Evolutionary conservation across 2,797 vertebrate genomes (phyloP).

Genomic region (Channallabes apus): DNA sequence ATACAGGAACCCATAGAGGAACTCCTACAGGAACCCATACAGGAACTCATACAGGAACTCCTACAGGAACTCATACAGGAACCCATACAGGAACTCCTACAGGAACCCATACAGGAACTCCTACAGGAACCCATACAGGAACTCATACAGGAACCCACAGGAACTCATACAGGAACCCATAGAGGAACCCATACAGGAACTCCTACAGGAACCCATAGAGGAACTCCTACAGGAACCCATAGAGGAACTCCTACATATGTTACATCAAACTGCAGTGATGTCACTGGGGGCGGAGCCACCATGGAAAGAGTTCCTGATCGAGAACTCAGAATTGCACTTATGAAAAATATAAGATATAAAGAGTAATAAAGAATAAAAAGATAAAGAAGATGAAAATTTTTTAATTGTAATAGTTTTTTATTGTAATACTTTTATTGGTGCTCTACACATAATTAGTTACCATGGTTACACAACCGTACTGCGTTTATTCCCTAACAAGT

Average conservation of each 20-base stretch:
- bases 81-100: too few relatives aligned
- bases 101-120: too few relatives aligned
- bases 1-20: too few relatives aligned
- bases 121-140: too few relatives aligned
- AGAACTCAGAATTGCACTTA: background rate
- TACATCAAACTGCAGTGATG: background rate
- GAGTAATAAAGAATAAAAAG: too few relatives aligned
- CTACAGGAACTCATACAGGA: too few relatives aligned
- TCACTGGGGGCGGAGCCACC: background rate
- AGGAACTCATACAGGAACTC: too few relatives aligned
- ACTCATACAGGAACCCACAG: too few relatives aligned
- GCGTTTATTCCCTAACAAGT: background rate
- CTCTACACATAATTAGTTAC: background rate
- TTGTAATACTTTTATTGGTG: constrained; percentile 13
- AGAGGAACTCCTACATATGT: too few relatives aligned
- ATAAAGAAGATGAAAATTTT: background rate
- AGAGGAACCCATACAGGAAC: background rate
- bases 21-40: too few relatives aligned
- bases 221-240: too few relatives aligned
- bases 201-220: too few relatives aligned
- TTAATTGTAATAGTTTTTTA: background rate
- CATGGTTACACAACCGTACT: background rate
- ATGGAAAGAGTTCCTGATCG: background rate
- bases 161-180: background rate
- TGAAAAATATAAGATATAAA: background rate